Base-by-base conservation (phyloP, 2,888 invertebrate species). In the Dermolepida albohirtum region DNA sequence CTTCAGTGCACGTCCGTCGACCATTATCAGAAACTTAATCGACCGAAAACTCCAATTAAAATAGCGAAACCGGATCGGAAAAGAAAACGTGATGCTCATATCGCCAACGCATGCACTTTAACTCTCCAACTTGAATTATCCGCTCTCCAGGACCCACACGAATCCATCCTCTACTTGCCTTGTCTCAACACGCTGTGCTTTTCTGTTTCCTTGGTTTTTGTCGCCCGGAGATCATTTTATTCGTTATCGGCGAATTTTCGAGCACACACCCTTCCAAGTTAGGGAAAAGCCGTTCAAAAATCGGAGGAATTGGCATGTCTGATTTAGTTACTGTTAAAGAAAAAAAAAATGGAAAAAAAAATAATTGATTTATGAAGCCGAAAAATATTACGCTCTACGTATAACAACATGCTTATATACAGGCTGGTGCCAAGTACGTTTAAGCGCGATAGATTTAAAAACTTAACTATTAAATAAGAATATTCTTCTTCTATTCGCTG, bases 1-100 rank as follows among this genome's bases (percentile, higher is more conserved):
- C 41, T 43, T 52, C 22, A 39, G 34, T 17, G 43, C 65, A 43
- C 52, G 54, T 54, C 65, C 54, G 65, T 43, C 75, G 73, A 74
- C 76, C 74, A 75, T 74, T 77, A 77, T 77, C 75, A 74, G 68
- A 74, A 72, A 71, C 72, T 75, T 78, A 78, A 79, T 79, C 79
- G 79, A 78, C 76, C 75, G 78, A 77, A 79, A 79, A 79, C 74
- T 79, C 77, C 79, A 79, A 79, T 79, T 79, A 79, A 79, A 65
- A 65, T 54, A 65, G 65, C 65, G 65, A 54, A 65, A 65, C 65
- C 44, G 54, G 54, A 78, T 76, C 73, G 70, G 75, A 76, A 74
- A 77, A 76, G 75, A 75, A 74, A 76, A 76, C 74, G 76, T 75
- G 74, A 69, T 71, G 70, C 71, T 65, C 65, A 65, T 65, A 65